Evolutionary conservation across 2,888 invertebrate genomes (phyloP).

Genomic region (Gandaritis pyraliata): DNA sequence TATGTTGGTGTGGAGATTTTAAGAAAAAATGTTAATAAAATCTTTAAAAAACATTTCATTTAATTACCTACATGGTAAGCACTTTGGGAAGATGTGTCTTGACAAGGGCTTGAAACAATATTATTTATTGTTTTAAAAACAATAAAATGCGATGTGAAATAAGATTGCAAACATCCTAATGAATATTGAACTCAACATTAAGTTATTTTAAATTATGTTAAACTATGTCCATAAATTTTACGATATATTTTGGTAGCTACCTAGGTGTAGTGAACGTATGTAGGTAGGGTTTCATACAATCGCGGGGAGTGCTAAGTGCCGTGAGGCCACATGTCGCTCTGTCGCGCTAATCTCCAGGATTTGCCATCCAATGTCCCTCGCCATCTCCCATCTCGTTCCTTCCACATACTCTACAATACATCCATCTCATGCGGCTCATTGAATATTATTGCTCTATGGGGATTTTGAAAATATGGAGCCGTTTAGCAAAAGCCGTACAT

Average conservation of each 20-base stretch:
- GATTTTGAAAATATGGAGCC: conserved; percentile 85
- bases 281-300: conserved; percentile 50
- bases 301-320: conserved; percentile 75
- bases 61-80: too few relatives aligned
- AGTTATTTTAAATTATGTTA: conserved; percentile 42
- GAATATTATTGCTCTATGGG: conserved; percentile 84
- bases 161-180: conserved; percentile 18
- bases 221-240: conserved; percentile 56
- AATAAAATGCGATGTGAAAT: too few relatives aligned
- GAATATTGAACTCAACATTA: conserved; percentile 26
- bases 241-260: conserved; percentile 51
- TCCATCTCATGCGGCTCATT: conserved; percentile 77
- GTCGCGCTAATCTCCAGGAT: conserved; percentile 83
- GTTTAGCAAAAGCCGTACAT: conserved; percentile 83
- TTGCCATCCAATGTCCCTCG: conserved; percentile 79
- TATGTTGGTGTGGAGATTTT: conserved; percentile 44
- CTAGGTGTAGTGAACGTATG: conserved; percentile 51
- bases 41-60: neutral
- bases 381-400: conserved; percentile 60
- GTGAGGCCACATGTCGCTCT: conserved; percentile 83
- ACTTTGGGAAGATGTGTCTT: neutral
- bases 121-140: neutral
- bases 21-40: neutral
- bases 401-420: conserved; percentile 54
- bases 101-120: neutral